A percentile compares a stretch with the other conserved stretches of the same genome.
Conservation (phyloP, 1,140 invertebrate genomes). For the Eumaeus atala region DNA sequence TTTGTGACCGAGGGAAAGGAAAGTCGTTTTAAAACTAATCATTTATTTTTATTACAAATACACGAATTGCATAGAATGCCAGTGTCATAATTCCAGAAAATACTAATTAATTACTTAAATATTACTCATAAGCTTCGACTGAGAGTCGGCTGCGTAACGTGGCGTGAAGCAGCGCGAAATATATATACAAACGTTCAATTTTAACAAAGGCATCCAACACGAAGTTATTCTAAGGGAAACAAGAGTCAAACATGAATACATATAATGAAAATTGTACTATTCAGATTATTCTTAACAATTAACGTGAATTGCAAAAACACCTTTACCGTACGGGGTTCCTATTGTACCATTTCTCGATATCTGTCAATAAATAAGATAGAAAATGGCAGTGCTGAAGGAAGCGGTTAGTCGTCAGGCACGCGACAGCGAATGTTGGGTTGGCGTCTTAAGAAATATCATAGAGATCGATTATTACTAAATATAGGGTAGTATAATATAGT, state of each 20-base stretch:
- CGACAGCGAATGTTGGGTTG: no score
- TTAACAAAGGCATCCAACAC: not conserved
- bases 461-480: no score
- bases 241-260: not conserved
- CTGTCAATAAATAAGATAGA: constrained; percentile 3
- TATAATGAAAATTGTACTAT: not conserved
- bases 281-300: constrained; percentile 20
- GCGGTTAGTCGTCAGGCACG: not conserved
- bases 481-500: no score
- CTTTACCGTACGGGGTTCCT: not conserved
- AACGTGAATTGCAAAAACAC: constrained; percentile 1
- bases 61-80: constrained; percentile 42
- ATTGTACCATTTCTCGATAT: not conserved
- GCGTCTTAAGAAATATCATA: no score
- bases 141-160: constrained; percentile 14
- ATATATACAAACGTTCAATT: constrained; percentile 2
- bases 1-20: constrained; percentile 34
- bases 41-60: constrained; percentile 43
- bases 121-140: constrained; percentile 20
- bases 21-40: constrained; percentile 42
- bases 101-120: constrained; percentile 36
- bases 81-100: constrained; percentile 44
- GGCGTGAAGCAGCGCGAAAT: not conserved
- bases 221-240: not conserved
- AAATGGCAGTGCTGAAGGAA: constrained; percentile 7